These are phyloP conservation scores for Stenotaenia linearis DNA, from an alignment of 2,888 invertebrate genomes.

Conservation along the genomic window DNA sequence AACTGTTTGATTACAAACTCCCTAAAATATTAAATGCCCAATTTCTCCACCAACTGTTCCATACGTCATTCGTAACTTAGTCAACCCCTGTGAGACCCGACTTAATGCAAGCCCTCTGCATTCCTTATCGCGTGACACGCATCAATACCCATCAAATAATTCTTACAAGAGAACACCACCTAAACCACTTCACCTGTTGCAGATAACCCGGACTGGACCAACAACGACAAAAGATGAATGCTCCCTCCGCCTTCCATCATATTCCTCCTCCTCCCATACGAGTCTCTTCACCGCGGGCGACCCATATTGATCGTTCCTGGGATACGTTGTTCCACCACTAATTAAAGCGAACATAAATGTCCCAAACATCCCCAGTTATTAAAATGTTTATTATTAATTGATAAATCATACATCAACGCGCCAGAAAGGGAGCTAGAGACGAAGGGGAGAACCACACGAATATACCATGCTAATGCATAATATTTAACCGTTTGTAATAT, in stretches of 20 bases:
- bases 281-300: conserved; percentile 10
- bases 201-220: neutral
- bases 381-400: conserved; percentile 33
- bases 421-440: neutral
- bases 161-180: neutral
- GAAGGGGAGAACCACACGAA: neutral
- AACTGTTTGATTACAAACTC: conserved; percentile 19
- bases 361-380: conserved; percentile 31
- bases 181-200: neutral
- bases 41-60: neutral
- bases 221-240: neutral
- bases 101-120: neutral
- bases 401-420: conserved; percentile 30
- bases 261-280: neutral
- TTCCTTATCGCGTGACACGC: neutral
- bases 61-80: conserved; percentile 2
- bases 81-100: neutral
- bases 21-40: conserved; percentile 11
- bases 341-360: conserved; percentile 31
- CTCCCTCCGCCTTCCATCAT: neutral
- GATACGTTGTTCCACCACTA: conserved; percentile 27
- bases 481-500: conserved; percentile 14
- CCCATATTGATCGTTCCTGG: conserved; percentile 28
- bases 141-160: conserved; percentile 3
- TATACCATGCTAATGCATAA: conserved; percentile 15